Base-by-base conservation (phyloP, 2,113 vertebrate genomes). In the Oncorhynchus tshawytscha region DNA sequence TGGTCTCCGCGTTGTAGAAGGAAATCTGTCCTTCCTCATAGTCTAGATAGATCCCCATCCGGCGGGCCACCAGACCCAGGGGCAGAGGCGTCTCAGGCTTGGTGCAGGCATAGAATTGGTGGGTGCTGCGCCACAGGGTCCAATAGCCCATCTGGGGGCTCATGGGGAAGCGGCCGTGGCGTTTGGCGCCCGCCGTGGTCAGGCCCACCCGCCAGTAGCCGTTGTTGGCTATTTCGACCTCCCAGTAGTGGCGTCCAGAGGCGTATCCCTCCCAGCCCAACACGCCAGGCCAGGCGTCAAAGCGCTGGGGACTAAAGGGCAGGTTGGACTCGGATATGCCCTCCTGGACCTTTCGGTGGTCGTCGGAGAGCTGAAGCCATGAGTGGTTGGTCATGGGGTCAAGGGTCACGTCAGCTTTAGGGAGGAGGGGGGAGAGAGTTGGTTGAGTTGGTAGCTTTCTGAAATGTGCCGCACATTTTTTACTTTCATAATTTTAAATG, bases 1-100 rank as follows among this genome's bases (percentile, higher is more conserved):
- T 91, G 69, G 79, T 91, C 39, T 90, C 86, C 25, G 84, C 92
- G 0, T 96, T 95, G 87, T 96, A 97, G 88, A 97, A 97, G 9
- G 96, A 95, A 82, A 97, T 92, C 67, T 94, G 92, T 2, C 96
- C 95, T 2, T 94, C 95, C 65, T 95, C 93, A 6, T 96, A 95
- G 86, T 97, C 95, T 22, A 96, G 70, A 78, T 96, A 96, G 76
- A 96, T 82, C 1, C 96, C 96, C 1, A 96, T 78, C 2, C 91
- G 86, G 1, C 67, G 88, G 2, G 95, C 94, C 22, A 94, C 86
- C 15, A 95, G 89, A 3, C 77, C 54, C 62, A 91, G 0, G 0
- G 91, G 93, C 70, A 96, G 90, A 1, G 84, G 51, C 0, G 90
- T 94, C 81, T 93, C 92, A 0, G 88, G 86, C n/a, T 91, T 87